Conservation (phyloP, 2,797 vertebrate species). For the Phataginus tricuspis region DNA sequence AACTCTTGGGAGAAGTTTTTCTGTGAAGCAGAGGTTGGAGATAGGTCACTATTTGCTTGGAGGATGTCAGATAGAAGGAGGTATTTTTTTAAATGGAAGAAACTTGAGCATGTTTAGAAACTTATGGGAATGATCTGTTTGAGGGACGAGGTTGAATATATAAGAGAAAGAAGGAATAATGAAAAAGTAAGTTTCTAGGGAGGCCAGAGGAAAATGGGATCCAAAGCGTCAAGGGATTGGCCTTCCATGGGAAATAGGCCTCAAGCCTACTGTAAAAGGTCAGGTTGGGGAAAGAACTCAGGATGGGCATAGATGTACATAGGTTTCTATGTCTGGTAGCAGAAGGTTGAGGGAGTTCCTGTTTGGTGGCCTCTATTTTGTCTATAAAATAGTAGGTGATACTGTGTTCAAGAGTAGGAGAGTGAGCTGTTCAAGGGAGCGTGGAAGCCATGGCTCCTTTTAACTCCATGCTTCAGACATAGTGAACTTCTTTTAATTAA, state of each 20-base stretch:
- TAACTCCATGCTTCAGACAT: not conserved
- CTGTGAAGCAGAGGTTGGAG: not conserved
- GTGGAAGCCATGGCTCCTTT: not conserved
- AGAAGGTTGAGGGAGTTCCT: not conserved
- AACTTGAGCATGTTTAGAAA: constrained; percentile 27
- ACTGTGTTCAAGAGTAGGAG: not conserved
- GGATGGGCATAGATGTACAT: not conserved
- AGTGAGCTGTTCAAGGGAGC: not conserved
- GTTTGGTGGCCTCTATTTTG: not conserved
- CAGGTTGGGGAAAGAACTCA: not conserved
- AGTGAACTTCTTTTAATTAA: not conserved
- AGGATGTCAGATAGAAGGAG: not conserved
- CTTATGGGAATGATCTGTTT: not conserved
- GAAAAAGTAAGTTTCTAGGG: not conserved
- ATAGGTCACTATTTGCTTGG: not conserved
- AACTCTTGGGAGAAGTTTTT: constrained; percentile 16
- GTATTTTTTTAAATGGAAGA: not conserved
- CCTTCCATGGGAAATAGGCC: not conserved
- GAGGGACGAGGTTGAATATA: not conserved
- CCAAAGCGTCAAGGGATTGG: not conserved
- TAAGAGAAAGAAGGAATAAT: not conserved
- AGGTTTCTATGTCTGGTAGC: not conserved
- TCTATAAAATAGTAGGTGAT: not conserved
- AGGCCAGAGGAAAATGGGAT: not conserved
- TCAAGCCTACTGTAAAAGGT: not conserved